Conservation (phyloP, 2,888 invertebrate genomes). For the Agonopterix alstromeriana region DNA sequence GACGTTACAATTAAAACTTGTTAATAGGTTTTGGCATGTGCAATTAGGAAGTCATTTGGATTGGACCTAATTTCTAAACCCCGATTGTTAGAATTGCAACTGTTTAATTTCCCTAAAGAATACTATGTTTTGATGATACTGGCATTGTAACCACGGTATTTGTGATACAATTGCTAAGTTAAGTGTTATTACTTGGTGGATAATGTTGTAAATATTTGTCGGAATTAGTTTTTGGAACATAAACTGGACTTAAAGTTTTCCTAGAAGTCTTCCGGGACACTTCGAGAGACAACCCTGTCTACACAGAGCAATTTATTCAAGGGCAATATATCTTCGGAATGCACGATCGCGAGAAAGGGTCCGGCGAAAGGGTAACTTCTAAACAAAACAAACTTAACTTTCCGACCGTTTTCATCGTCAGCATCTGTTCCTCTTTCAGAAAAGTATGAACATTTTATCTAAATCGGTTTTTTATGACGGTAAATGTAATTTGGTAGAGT, state of each 20-base stretch:
- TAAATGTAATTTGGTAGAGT: neutral
- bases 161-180: too few relatives aligned
- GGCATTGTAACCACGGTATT: too few relatives aligned
- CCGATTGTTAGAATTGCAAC: too few relatives aligned
- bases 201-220: too few relatives aligned
- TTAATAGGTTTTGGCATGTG: too few relatives aligned
- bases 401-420: neutral
- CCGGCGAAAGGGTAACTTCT: conserved; percentile 2
- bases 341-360: neutral
- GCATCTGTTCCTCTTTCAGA: neutral
- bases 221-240: too few relatives aligned
- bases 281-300: neutral
- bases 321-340: conserved; percentile 2
- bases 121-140: neutral
- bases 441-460: neutral
- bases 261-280: too few relatives aligned
- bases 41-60: too few relatives aligned
- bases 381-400: conserved; percentile 1
- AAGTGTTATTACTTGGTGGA: too few relatives aligned
- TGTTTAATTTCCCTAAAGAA: neutral
- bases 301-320: conserved; percentile 1
- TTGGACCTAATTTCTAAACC: too few relatives aligned
- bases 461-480: neutral
- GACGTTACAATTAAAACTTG: too few relatives aligned
- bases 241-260: too few relatives aligned